Evolutionary conservation across 1,140 invertebrate genomes (phyloP), one percentile per base, ranked within the genome.

Genomic region (Habropoda laboriosa): DNA sequence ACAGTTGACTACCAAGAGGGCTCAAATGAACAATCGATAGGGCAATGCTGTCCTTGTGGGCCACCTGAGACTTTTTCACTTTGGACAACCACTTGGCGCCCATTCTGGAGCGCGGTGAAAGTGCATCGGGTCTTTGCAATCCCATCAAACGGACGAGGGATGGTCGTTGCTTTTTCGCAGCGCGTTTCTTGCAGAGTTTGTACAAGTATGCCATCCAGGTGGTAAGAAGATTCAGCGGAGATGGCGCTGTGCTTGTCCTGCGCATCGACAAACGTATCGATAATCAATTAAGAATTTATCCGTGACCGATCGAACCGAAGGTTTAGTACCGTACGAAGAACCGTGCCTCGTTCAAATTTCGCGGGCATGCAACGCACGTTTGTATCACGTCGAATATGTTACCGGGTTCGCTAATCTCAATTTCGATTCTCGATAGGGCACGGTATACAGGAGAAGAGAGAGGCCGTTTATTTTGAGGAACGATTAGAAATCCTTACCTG

Each of bases 141-240:
- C 96, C 96, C 90, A 97, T 96, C 94, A 97, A 95, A 89, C 97
- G 96, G 53, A 97, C 96, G 81, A 97, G 90, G 88, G 96, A 97
- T 68, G 96, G 96, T 61, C 96, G 94, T 89, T 97, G 96, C 91
- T 96, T 96, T 89, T 96, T 96, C 80, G 93, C 94, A 86, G 95
- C 91, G 64, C 95, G 94, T 66, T 95, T 96, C 93, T 97, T 97
- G 93, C 96, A 97, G 67, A 96, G 92, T 80, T 96, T 95, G 79
- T 96, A 95, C 66, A 98, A 93, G 93, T 97, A 98, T 90, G 97
- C 96, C 64, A 98, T 94, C 97, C 97, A 98, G 55, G 98, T 98
- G 2, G 98, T 99, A 79, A 99, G 95, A 61, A 99, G 95, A 92
- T 99, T 99, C 51, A 99, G 94, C 0, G 99, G 99, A 3, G 98